Evolutionary conservation across 2,888 invertebrate species (phyloP), one percentile per base, ranked within the genome.

Genomic region (Euspilapteryx auroguttella): DNA sequence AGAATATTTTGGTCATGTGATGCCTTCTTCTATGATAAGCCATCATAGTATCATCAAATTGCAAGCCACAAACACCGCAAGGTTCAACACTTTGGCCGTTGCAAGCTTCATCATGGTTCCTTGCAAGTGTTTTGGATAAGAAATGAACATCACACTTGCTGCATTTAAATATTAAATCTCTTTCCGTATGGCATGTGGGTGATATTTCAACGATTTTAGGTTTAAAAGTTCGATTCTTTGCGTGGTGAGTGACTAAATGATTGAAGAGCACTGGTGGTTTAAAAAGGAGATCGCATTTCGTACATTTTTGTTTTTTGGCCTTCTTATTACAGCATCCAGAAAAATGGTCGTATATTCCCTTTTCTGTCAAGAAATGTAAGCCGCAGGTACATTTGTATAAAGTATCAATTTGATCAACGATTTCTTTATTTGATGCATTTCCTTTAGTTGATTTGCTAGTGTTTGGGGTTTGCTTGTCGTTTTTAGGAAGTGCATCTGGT

Each of bases 321-420:
- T 14, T 10, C 2, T 10, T 11, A 9, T 13, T 13, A 10, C 17
- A n/a, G n/a, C 26, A 26, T 3, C 8, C 11, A 10, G 8, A 2
- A 3, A 12, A 10, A 17, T 26, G 26, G 8, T 15, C 17, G 8
- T 10, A 9, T 9, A 17, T 6, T 1, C 12, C 10, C 6, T 15
- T 6, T 17, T 17, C 3, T 5, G 11, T 17, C 11, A 26, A 7
- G 20, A 26, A 26, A 12, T 26, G 17, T 6, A 26, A 14, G 12
- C 26, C 26, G 17, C 26, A 26, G 9, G 9, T 5, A 12, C 26
- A 26, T 20, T 26, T 26, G 26, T 26, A 17, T 8, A 26, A 5
- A 17, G 8, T 14, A 8, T 8, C 26, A 10, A 17, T 6, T n/a
- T 8, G 4, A 10, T 14, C 14, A 2, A 14, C 14, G 7, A 14